phyloP scores from a whole-genome alignment of 2,888 invertebrate species.

The Labia minor region DNA sequence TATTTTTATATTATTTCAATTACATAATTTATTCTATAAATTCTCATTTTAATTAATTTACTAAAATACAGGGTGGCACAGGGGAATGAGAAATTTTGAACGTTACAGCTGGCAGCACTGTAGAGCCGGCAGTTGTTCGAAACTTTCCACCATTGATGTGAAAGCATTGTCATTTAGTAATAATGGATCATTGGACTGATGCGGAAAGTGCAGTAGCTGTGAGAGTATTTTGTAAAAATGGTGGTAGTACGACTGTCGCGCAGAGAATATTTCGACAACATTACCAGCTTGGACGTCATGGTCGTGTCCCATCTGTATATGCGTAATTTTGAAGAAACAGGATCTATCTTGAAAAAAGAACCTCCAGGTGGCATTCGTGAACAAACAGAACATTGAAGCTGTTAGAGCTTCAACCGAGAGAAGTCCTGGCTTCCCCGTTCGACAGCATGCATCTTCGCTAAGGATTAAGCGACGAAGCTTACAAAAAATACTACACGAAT shows the following conservation, averaged over 20 bases:
- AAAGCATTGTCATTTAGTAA: constrained; percentile 5
- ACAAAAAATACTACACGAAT: no score
- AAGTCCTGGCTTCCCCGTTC: no score
- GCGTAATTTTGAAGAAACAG: constrained; percentile 15
- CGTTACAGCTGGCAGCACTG: no score
- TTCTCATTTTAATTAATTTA: no score
- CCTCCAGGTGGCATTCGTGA: constrained; percentile 13
- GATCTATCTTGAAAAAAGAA: constrained; percentile 3
- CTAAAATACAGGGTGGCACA: neutral
- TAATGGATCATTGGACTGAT: neutral
- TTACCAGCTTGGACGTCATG: constrained; percentile 14
- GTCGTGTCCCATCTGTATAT: neutral
- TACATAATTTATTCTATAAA: no score
- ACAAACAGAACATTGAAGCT: no score
- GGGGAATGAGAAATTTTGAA: no score
- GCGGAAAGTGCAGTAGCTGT: neutral
- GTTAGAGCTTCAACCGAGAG: no score
- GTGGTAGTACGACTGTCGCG: neutral
- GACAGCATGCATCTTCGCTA: no score
- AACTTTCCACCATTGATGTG: neutral
- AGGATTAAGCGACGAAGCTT: no score
- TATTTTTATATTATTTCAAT: no score
- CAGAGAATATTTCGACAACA: no score
- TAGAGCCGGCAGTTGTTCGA: neutral
- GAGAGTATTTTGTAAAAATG: neutral